Conservation (phyloP, 2,113 vertebrate species). For the Myocastor coypus region DNA sequence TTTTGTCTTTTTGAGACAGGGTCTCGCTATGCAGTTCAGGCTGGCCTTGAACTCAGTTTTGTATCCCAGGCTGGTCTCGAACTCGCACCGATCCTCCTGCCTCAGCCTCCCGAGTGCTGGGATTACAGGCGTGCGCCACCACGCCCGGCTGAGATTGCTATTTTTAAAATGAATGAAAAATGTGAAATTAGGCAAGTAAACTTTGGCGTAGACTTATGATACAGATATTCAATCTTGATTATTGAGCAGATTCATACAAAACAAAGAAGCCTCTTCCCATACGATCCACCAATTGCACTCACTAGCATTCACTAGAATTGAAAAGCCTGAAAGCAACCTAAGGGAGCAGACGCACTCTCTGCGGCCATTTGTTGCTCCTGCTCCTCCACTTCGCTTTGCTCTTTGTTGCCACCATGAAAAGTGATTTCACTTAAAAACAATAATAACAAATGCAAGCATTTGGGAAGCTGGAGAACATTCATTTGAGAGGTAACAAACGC, state of each 20-base stretch:
- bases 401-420: background rate
- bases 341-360: no score
- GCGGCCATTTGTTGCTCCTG: no score
- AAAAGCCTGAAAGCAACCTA: background rate
- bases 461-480: background rate
- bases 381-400: no score
- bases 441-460: background rate
- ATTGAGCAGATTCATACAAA: background rate
- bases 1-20: no score
- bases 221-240: background rate
- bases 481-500: background rate
- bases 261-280: background rate
- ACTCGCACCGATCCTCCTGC: no score
- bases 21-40: no score
- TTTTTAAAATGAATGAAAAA: background rate
- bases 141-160: background rate
- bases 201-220: background rate
- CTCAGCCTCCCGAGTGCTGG: no score
- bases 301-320: background rate
- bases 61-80: no score
- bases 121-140: no score
- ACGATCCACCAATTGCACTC: background rate
- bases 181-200: background rate
- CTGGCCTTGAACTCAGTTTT: no score
- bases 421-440: background rate